phyloP scores from a whole-genome alignment of 2,888 invertebrate genomes.

The Zaprionus lineosus region DNA sequence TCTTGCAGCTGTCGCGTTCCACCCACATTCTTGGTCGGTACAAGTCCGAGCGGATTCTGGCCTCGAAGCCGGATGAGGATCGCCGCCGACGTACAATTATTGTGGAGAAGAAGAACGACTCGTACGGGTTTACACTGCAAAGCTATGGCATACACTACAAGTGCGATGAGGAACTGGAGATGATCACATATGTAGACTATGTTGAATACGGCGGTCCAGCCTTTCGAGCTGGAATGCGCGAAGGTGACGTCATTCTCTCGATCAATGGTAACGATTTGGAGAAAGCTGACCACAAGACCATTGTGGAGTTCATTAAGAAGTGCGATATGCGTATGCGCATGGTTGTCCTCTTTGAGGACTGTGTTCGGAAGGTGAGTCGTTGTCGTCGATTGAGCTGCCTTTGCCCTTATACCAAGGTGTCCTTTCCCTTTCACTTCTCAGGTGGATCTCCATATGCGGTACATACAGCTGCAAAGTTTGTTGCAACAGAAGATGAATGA shows the following conservation, averaged over 20 bases:
- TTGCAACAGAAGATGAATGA: constrained; percentile 93
- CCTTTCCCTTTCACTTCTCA: constrained; percentile 15
- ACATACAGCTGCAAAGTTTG: constrained; percentile 93
- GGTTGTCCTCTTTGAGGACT: constrained; percentile 98
- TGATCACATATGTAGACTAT: constrained; percentile 98
- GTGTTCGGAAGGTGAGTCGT: constrained; percentile 92
- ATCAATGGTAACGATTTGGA: constrained; percentile 98
- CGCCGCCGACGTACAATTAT: constrained; percentile 95
- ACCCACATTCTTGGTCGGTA: constrained; percentile 88
- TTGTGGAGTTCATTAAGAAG: constrained; percentile 95
- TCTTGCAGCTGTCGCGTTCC: constrained; percentile 70
- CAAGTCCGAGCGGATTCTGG: constrained; percentile 87
- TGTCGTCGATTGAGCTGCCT: no score
- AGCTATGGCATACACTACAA: constrained; percentile 98
- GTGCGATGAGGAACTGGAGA: constrained; percentile 95
- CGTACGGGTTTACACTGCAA: constrained; percentile 97
- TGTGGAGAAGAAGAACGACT: constrained; percentile 93
- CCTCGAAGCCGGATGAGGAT: constrained; percentile 91
- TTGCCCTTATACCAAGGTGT: no score
- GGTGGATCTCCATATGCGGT: constrained; percentile 95
- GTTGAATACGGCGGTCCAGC: constrained; percentile 97
- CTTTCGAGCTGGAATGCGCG: constrained; percentile 95
- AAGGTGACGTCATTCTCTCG: constrained; percentile 97
- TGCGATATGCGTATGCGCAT: constrained; percentile 96
- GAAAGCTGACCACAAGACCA: constrained; percentile 94